Conservation (phyloP, 2,888 invertebrate species). For the Parelbella ahira region DNA sequence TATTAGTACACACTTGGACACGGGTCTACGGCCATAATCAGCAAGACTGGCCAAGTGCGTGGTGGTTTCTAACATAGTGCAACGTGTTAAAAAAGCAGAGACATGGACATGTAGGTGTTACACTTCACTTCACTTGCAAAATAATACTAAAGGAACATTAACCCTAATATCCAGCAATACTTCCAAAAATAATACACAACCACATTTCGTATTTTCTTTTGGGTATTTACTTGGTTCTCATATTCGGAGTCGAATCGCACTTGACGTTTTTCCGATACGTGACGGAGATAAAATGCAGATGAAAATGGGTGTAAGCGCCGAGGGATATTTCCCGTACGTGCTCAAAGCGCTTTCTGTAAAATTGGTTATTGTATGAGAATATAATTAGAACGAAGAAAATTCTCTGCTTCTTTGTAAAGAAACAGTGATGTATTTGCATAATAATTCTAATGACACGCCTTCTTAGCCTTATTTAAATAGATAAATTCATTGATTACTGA, state of each 20-base stretch:
- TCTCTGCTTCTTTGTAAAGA: not conserved
- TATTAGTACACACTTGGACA: too few relatives aligned
- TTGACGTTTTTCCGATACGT: constrained; percentile 11
- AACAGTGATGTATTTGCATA: not conserved
- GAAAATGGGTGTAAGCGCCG: constrained; percentile 15
- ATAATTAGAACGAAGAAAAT: not conserved
- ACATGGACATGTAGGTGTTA: too few relatives aligned
- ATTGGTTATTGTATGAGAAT: constrained; percentile 7
- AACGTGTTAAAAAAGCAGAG: too few relatives aligned
- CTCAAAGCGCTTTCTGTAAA: constrained; percentile 1
- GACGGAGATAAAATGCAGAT: constrained; percentile 18
- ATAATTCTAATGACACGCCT: not conserved
- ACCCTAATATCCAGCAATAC: too few relatives aligned
- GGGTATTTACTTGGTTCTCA: not conserved
- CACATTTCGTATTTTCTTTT: not conserved
- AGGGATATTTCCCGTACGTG: constrained; percentile 7
- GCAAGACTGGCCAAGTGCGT: too few relatives aligned
- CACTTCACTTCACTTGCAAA: too few relatives aligned
- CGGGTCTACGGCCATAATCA: too few relatives aligned
- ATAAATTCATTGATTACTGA: too few relatives aligned
- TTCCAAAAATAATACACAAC: too few relatives aligned
- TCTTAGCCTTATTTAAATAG: too few relatives aligned
- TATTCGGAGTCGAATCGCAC: not conserved
- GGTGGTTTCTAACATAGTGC: too few relatives aligned
- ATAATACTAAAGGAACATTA: too few relatives aligned